Base-by-base conservation (phyloP, 2,113 vertebrate genomes). In the Mystacornis crossleyi region DNA sequence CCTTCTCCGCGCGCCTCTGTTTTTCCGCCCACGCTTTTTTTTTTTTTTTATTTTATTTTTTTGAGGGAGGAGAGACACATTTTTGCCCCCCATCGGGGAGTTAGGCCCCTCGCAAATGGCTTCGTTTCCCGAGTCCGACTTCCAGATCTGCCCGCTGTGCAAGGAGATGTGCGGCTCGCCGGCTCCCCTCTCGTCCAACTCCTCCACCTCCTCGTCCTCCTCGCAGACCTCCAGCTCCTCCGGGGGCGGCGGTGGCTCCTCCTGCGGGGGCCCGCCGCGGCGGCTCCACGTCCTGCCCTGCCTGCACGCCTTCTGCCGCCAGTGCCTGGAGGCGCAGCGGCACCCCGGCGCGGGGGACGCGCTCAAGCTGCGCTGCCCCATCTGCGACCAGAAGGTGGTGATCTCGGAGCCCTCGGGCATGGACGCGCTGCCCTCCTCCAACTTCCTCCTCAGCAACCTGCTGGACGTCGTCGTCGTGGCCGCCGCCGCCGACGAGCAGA, bases 121-220 rank as follows among this genome's bases (percentile, higher is more conserved):
- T 98, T 99, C 99, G 58, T 99, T 99, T 95, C 98, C 99, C 48
- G 99, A 99, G 94, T 98, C 98, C n/a, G 99, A 99, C 97, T 98
- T 99, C 97, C 99, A 99, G 98, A 98, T 99, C 85, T 99, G 99
- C 93, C 98, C 98, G 58, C 98, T 99, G 96, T 99, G 99, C 96
- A 99, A 99, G 97, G 99, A 99, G 98, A 98, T 99, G 97, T 99
- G 99, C 90, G 99, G 99, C 94, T 99, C 99, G 87, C 99, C 99
- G 7, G 99, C 98, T 75, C 98, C 98, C 16, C 98, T 99, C 95
- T 99, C 99, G 87, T 99, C 98, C 96, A 98, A 97, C 97, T 99
- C 98, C 14, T 99, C 99, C 77, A 98, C 99, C 91, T 99, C 99
- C 20, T 99, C 99, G 6, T 99, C 99, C 18, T 99, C 98, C 43